phyloP scores from a whole-genome alignment of 2,888 invertebrate genomes.

The Cepaea hortensis region DNA sequence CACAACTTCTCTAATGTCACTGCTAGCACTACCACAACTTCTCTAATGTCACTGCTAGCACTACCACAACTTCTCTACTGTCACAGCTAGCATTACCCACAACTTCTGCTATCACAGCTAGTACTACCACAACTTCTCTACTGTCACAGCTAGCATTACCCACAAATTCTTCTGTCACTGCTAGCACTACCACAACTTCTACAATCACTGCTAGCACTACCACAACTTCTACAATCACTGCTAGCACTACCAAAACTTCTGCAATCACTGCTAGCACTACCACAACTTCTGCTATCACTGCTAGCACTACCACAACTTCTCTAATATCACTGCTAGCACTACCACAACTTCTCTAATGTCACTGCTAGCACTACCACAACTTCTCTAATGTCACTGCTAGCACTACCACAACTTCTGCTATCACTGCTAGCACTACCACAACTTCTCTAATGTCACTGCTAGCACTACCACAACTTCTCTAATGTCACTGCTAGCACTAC shows the following conservation, averaged over 20 bases:
- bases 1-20: neutral
- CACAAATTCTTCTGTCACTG: neutral
- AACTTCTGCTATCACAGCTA: neutral
- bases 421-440: too few species aligned
- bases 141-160: neutral
- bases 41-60: neutral
- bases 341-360: neutral
- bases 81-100: neutral
- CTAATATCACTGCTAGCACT: neutral
- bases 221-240: slow-evolving; percentile 12
- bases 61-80: neutral
- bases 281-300: neutral
- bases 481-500: too few species aligned
- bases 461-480: too few species aligned
- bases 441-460: too few species aligned
- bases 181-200: neutral
- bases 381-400: neutral
- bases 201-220: slow-evolving; percentile 14
- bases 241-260: slow-evolving; percentile 16
- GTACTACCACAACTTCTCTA: neutral
- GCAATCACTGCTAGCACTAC: neutral
- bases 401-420: too few species aligned
- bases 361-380: slow-evolving; percentile 10
- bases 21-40: neutral
- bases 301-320: neutral